A percentile compares a stretch with the other conserved stretches of the same genome.
phyloP scores from a whole-genome alignment of 1,140 invertebrate genomes.

The Ceratina japonica region DNA sequence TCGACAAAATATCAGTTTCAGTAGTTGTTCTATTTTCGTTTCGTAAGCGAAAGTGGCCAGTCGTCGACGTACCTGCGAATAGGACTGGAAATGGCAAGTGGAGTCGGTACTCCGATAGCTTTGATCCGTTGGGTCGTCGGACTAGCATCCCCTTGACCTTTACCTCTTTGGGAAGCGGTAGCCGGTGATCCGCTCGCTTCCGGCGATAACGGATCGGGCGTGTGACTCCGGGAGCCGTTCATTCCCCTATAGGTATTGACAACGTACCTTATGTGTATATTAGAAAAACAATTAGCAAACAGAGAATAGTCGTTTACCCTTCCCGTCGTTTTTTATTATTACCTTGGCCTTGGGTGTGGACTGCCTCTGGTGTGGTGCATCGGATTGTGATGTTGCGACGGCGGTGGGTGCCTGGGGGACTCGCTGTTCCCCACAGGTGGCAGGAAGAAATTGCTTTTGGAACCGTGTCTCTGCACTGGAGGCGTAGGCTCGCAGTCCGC shows the following conservation, averaged over 20 bases:
- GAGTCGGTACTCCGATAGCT: conserved; percentile 92
- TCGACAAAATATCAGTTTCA: background rate
- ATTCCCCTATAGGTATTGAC: conserved; percentile 76
- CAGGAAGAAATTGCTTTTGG: conserved; percentile 95
- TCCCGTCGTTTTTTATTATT: conserved; percentile 5
- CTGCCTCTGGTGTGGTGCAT: conserved; percentile 86
- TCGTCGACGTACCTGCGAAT: conserved; percentile 85
- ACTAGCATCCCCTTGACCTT: conserved; percentile 81
- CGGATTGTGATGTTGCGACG: conserved; percentile 78
- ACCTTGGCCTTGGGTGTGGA: conserved; percentile 87
- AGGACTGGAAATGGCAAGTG: conserved; percentile 90
- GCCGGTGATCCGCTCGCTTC: conserved; percentile 77
- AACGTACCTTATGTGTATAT: conserved; percentile 38
- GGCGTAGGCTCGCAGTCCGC: conserved; percentile 96
- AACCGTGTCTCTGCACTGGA: conserved; percentile 92
- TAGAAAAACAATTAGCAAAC: conserved; percentile 27
- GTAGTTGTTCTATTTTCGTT: conserved; percentile 26
- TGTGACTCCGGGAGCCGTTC: conserved; percentile 84
- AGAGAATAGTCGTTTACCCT: background rate
- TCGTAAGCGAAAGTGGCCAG: background rate
- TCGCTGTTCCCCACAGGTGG: conserved; percentile 83
- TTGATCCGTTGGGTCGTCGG: conserved; percentile 95
- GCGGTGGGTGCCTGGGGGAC: conserved; percentile 82
- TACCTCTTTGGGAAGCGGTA: conserved; percentile 79
- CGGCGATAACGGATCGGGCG: conserved; percentile 84